Base-by-base conservation (phyloP, 2,113 vertebrate genomes). In the Ammospiza nelsoni region DNA sequence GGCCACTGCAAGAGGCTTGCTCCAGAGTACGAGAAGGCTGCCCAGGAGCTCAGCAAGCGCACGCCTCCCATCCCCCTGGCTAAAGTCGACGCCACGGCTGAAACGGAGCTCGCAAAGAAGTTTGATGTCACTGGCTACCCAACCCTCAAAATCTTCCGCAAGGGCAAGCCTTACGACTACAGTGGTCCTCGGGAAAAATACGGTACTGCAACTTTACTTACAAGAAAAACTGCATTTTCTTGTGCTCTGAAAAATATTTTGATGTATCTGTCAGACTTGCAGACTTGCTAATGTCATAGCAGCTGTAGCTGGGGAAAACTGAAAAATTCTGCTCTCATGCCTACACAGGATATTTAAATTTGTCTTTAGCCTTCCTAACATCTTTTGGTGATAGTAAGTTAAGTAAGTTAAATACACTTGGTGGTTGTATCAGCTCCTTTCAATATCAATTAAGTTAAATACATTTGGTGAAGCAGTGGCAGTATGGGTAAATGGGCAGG, bases 1-100 rank as follows among this genome's bases (percentile, higher is more conserved):
- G 99, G 99, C 31, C 99, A 99, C 96, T 99, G 99, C 94, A 99
- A 99, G 95, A 98, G 97, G 74, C 98, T 99, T 62, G 99, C 99
- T 90, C 99, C 99, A 9, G 99, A 99, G 29, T 99, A 99, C 0
- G 99, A 99, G 95, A 99, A 99, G 89, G 99, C 99, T 1, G 99
- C 99, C 33, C 98, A 99, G 89, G 98, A 99, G 95, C 97, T 99
- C 58, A 98, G 97, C 97, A 96, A 97, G 72, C 99, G 83, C 68
- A 97, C 97, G 0, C 99, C 99, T 49, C 98, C 99, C 2, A 99
- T 99, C 69, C 98, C 97, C 3, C 96, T 99, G 91, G 99, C 99
- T 48, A 99, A 99, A 93, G 98, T 99, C 0, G 99, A 99, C 0
- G 99, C 98, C 84, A 99, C 97, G 0, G 96, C 95, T 17, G 99